phyloP scores from a whole-genome alignment of 2,113 vertebrate genomes.

The Semnornis frantzii region DNA sequence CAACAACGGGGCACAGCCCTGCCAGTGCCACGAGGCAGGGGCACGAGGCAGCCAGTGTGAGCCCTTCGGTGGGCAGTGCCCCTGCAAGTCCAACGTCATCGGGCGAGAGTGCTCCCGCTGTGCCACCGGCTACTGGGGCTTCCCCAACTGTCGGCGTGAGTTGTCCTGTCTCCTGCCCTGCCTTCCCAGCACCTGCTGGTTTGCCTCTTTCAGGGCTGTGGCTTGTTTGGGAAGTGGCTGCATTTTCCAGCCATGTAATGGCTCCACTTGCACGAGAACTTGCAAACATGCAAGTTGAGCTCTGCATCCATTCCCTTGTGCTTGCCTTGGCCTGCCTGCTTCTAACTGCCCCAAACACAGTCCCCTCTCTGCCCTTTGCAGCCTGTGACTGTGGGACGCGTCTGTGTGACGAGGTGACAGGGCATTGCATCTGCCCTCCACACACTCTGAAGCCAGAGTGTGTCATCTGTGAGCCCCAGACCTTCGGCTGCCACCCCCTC shows the following conservation, averaged over 20 bases:
- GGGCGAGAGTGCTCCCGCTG: constrained; percentile 94
- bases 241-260: not conserved
- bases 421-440: constrained; percentile 92
- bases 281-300: not conserved
- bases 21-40: constrained; percentile 89
- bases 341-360: not conserved
- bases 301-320: fast-evolving
- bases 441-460: constrained; percentile 89
- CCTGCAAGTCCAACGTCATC: constrained; percentile 87
- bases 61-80: constrained; percentile 89
- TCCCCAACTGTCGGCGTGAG: constrained; percentile 95
- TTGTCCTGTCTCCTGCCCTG: fast-evolving
- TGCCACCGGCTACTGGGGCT: constrained; percentile 94
- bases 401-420: constrained; percentile 89
- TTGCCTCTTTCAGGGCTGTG: not conserved
- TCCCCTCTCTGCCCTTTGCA: constrained; percentile 26
- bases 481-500: constrained; percentile 94
- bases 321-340: not conserved
- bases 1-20: constrained; percentile 90
- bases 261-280: not conserved
- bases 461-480: constrained; percentile 86
- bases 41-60: constrained; percentile 83
- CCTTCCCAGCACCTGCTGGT: not conserved
- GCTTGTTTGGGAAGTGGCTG: not conserved
- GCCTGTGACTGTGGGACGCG: constrained; percentile 90